Evolutionary conservation across 2,888 invertebrate genomes (phyloP), one percentile per base, ranked within the genome.

Genomic region (Diadegma fenestrale): DNA sequence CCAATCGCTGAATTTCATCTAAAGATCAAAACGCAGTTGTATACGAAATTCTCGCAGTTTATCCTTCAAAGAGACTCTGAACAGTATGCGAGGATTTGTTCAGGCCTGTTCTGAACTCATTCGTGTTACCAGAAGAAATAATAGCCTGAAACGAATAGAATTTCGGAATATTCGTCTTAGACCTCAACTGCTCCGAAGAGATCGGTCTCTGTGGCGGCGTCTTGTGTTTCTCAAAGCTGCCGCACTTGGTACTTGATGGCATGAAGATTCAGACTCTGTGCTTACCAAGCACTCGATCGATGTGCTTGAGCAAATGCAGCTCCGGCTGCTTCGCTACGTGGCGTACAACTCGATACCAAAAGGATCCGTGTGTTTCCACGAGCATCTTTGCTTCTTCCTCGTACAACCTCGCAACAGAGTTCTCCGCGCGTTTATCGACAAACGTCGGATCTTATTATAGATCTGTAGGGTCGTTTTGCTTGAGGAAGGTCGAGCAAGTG

Each of bases 221-320:
- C 69, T 66, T 77, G 41, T 48, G 54, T n/a, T 61, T 75, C 58
- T 48, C 73, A 45, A 79, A 85, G 82, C 79, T 76, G 54, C 58
- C 22, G 58, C 41, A 22, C 37, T 54, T 45, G 81, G 75, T 64
- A 75, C 85, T 80, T 80, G 64, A 63, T 69, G 78, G 54, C 79
- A 68, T 14, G 58, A 58, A 26, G 54, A 22, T 54, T 54, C 54
- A 63, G 77, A 66, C 66, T 72, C 80, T 71, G 64, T 90, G 89
- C 90, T 90, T 90, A 87, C 90, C 87, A 80, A 90, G 88, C 89
- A 90, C 90, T 90, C 85, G 88, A 88, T 87, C 80, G 86, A 88
- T 86, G 84, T 89, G 88, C 90, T 90, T 86, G 87, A 90, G 88
- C 86, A 88, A 89, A 89, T 89, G 89, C 89, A 87, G 76, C 82